Conservation (phyloP, 2,797 vertebrate species). For the Erpetoichthys calabaricus region DNA sequence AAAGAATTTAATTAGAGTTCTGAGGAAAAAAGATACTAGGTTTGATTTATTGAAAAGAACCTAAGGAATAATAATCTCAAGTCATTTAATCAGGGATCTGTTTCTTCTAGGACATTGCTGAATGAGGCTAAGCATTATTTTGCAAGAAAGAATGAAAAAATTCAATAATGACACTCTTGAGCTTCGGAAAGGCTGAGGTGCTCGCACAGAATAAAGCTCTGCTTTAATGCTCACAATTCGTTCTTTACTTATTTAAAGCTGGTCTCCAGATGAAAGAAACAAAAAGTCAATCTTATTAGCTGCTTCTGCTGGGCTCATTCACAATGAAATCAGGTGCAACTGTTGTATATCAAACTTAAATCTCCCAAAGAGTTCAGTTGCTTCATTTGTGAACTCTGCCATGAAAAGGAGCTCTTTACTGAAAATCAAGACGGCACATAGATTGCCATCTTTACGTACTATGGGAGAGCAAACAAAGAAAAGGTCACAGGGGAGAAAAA, state of each 20-base stretch:
- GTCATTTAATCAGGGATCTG: background rate
- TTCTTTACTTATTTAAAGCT: slow-evolving; percentile 1
- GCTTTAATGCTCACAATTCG: background rate
- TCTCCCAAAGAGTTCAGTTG: no score
- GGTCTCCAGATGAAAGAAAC: slow-evolving; percentile 1
- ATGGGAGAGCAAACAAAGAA: no score
- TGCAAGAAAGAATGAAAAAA: background rate
- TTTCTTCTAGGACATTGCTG: background rate
- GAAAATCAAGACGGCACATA: no score
- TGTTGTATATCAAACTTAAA: no score
- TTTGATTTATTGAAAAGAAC: background rate
- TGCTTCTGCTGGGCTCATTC: background rate
- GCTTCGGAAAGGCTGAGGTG: background rate
- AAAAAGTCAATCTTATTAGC: slow-evolving; percentile 1
- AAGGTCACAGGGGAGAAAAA: no score
- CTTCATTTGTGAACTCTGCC: no score
- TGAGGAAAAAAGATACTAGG: background rate
- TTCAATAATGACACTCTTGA: background rate
- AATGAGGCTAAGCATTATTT: background rate
- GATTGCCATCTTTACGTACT: no score
- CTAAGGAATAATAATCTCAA: background rate
- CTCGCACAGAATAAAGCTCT: slow-evolving; percentile 1
- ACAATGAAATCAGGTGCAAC: background rate
- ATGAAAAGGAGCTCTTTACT: no score
- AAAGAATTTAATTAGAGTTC: no score